Percentiles rank a stretch among this genome's conserved stretches.
Conservation (phyloP, 2,113 vertebrate species). For the Tyrannus savana region DNA sequence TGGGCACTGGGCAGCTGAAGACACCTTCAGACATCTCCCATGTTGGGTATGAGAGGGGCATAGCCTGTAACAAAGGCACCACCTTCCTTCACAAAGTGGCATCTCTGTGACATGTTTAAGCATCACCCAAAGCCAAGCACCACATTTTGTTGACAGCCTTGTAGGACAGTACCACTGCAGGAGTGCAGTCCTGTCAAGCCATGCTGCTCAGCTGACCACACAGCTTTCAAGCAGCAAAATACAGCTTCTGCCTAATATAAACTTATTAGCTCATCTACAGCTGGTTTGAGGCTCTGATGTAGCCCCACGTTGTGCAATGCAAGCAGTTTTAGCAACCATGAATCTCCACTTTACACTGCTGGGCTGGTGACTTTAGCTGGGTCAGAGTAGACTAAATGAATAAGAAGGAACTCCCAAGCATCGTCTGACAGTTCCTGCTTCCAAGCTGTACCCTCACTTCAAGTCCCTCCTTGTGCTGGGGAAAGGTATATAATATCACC, state of each 20-base stretch:
- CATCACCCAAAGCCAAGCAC: background rate
- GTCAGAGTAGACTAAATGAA: background rate
- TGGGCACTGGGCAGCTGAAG: background rate
- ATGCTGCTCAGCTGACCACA: background rate
- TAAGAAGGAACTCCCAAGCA: background rate
- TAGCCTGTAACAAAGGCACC: background rate
- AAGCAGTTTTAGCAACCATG: background rate
- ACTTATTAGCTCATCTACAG: constrained; percentile 12
- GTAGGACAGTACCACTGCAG: background rate
- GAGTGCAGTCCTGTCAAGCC: background rate
- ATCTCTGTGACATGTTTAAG: background rate
- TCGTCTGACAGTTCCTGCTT: background rate
- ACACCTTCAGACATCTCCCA: background rate
- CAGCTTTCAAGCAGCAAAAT: background rate
- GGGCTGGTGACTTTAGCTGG: background rate
- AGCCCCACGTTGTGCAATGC: background rate
- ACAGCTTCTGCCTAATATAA: background rate
- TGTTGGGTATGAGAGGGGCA: background rate
- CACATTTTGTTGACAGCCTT: no score
- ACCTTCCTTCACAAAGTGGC: background rate
- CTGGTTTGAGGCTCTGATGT: background rate
- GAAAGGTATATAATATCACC: background rate
- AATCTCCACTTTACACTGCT: background rate
- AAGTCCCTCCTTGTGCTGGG: background rate
- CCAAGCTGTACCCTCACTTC: background rate